Conservation (phyloP, 2,113 vertebrate genomes). For the Tonatia bakeri region DNA sequence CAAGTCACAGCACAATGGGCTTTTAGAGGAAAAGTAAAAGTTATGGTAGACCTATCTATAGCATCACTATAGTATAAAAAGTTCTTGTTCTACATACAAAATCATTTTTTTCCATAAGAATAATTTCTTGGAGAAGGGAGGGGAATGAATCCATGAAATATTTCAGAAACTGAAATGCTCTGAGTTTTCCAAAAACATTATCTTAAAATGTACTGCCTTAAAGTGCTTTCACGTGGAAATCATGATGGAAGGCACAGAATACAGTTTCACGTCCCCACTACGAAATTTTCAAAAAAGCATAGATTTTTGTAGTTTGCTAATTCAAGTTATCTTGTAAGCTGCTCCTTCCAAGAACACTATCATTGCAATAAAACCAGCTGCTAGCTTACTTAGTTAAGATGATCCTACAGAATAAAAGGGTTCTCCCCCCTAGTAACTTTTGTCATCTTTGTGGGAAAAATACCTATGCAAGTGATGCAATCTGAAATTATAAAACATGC, state of each 20-base stretch:
- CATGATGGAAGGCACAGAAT: slow-evolving; percentile 71
- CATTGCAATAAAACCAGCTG: slow-evolving; percentile 74
- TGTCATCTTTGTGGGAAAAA: slow-evolving; percentile 81
- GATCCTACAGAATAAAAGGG: slow-evolving; percentile 72
- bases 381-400: slow-evolving; percentile 70
- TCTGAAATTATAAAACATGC: slow-evolving; percentile 87
- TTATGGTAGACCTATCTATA: slow-evolving; percentile 46
- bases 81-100: slow-evolving; percentile 70
- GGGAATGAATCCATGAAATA: slow-evolving; percentile 58
- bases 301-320: slow-evolving; percentile 66
- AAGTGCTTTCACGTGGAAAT: slow-evolving; percentile 75
- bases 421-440: slow-evolving; percentile 71
- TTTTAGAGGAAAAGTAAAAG: slow-evolving; percentile 71
- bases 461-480: slow-evolving; percentile 78
- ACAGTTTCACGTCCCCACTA: slow-evolving; percentile 69
- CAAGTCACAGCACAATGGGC: slow-evolving; percentile 65
- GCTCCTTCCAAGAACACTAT: slow-evolving; percentile 80
- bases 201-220: slow-evolving; percentile 71
- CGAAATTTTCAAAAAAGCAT: slow-evolving; percentile 70
- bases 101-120: slow-evolving; percentile 64
- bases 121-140: slow-evolving; percentile 52
- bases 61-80: slow-evolving; percentile 77
- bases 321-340: slow-evolving; percentile 72
- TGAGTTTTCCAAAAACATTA: slow-evolving; percentile 74
- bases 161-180: slow-evolving; percentile 67